Conservation (phyloP, 1,140 invertebrate species). For the Aporrectodea caliginosa region DNA sequence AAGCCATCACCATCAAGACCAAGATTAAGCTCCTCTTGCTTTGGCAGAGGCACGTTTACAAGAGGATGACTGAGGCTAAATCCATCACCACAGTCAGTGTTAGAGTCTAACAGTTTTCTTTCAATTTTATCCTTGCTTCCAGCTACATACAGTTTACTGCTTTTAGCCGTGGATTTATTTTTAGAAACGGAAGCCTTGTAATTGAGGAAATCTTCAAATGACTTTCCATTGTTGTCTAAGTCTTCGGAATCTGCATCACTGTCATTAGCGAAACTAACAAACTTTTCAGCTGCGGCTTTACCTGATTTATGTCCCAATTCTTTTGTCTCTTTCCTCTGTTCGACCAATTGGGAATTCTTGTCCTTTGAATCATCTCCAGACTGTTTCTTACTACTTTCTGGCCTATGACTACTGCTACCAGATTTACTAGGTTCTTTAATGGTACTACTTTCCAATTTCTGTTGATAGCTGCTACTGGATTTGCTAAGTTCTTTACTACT, state of each 20-base stretch:
- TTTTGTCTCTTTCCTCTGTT: constrained; percentile 34
- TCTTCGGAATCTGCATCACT: background rate
- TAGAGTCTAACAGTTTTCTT: too few relatives aligned
- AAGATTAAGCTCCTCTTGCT: background rate
- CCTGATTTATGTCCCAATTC: constrained; percentile 20
- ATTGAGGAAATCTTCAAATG: constrained; percentile 42
- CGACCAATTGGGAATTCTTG: constrained; percentile 25
- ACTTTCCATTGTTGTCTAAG: constrained; percentile 31
- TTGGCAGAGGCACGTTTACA: background rate
- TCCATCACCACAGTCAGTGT: background rate
- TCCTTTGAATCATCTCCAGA: constrained; percentile 27
- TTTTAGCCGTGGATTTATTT: constrained; percentile 30
- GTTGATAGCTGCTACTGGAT: background rate
- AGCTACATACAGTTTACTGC: constrained; percentile 38
- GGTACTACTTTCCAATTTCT: background rate
- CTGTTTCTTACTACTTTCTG: too few relatives aligned
- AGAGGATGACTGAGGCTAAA: background rate
- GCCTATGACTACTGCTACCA: too few relatives aligned
- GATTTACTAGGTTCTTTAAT: too few relatives aligned
- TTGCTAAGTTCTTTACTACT: too few relatives aligned
- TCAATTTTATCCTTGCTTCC: constrained; percentile 28
- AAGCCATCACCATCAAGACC: background rate
- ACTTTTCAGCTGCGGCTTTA: constrained; percentile 3
- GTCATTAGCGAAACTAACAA: background rate
- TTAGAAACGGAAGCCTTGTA: constrained; percentile 29